Conservation (phyloP, 30 jellyfish, hydroid and myxozoan genomes). For the Haliclystus octoradiatus region DNA sequence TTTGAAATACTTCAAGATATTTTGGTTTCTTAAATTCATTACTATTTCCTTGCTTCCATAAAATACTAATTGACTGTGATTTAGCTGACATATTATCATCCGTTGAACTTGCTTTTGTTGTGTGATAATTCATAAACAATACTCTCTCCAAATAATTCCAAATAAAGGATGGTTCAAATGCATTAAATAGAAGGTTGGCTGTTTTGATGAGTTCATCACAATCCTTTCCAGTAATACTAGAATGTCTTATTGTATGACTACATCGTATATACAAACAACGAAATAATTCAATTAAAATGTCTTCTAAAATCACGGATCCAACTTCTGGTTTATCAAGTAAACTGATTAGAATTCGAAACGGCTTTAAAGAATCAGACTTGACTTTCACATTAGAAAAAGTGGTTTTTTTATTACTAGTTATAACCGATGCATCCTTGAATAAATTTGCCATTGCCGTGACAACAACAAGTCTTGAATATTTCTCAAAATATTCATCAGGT, state of each 20-base stretch:
- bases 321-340: constrained; percentile 88
- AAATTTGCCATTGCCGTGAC: constrained; percentile 51
- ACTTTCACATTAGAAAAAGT: neutral
- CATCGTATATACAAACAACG: constrained; percentile 54
- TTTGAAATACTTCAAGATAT: constrained; percentile 36
- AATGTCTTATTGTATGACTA: constrained; percentile 3
- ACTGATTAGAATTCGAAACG: constrained; percentile 78
- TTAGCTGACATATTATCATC: neutral
- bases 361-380: constrained; percentile 26
- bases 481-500: constrained; percentile 40
- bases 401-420: neutral
- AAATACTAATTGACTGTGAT: neutral
- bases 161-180: constrained; percentile 77
- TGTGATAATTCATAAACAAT: neutral
- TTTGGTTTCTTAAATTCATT: constrained; percentile 15
- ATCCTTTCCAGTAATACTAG: constrained; percentile 7
- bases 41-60: neutral
- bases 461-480: constrained; percentile 41
- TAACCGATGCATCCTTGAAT: neutral
- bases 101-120: neutral
- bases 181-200: constrained; percentile 67
- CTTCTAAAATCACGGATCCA: constrained; percentile 74
- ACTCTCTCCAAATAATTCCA: constrained; percentile 78
- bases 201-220: constrained; percentile 60
- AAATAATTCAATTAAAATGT: constrained; percentile 68